Evolutionary conservation across 2,113 vertebrate species (phyloP).

Genomic region (Brevimyrus niger): DNA sequence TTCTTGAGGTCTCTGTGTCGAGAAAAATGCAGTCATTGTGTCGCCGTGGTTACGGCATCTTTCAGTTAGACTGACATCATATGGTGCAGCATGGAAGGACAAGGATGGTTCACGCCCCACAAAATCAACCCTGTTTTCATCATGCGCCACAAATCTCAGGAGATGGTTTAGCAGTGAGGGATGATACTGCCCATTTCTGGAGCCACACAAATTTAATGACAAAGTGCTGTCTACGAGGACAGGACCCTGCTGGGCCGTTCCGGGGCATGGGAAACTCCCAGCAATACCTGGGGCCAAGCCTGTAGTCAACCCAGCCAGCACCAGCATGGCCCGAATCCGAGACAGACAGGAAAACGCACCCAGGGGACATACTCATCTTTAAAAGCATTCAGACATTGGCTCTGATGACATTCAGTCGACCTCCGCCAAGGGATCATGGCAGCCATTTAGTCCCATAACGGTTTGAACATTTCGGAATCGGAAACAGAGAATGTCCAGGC

Average conservation of each 20-base stretch:
- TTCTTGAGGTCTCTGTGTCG: conserved; percentile 76
- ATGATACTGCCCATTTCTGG: not conserved
- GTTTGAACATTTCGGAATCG: not conserved
- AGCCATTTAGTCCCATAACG: not conserved
- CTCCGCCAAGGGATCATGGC: not conserved
- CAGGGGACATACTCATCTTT: not conserved
- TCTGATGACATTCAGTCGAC: not conserved
- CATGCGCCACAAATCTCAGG: not conserved
- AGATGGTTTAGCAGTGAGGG: not conserved
- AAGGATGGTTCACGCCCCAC: not conserved
- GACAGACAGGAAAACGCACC: not conserved
- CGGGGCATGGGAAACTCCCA: not conserved
- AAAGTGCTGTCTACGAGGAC: not conserved
- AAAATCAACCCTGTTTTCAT: not conserved
- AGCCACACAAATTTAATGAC: not conserved
- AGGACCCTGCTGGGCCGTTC: not conserved
- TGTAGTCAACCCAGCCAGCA: not conserved
- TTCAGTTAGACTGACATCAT: not conserved
- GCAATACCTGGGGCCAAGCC: not conserved
- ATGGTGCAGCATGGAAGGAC: not conserved
- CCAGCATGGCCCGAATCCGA: not conserved
- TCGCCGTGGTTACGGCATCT: too few species aligned
- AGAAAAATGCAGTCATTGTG: conserved; percentile 26
- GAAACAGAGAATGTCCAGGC: not conserved
- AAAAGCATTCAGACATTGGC: not conserved